Evolutionary conservation across 2,797 vertebrate species (phyloP), one percentile per base, ranked within the genome.

Genomic region (Moxostoma hubbsi): DNA sequence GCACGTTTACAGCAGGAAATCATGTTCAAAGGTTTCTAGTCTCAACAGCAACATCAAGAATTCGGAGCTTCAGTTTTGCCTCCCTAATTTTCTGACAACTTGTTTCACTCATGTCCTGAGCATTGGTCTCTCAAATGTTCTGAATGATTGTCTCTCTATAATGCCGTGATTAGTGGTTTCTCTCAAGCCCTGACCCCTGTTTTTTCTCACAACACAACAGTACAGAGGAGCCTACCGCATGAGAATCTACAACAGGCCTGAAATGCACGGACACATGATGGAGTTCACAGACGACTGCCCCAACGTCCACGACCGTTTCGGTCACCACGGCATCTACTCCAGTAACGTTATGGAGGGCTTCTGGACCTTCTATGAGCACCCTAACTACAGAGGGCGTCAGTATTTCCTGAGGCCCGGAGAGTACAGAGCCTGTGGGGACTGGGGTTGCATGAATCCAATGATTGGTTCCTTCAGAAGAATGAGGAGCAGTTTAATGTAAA

Each of bases 341-440:
- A 91, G 90, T 86, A 90, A 94, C 73, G 79, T 94, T 78, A 87
- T 89, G 88, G 93, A 93, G 80, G 93, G 93, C 15, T 94, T 80
- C 92, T 95, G 93, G 93, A 85, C 89, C 89, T 93, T 94, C 90
- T 94, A 94, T 2, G 94, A 94, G 90, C 93, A 95, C 74, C 91
- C 94, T 6, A 89, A 94, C 91, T 95, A 92, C 89, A 92, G 89
- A 81, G 93, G 94, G 24, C 91, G 93, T 54, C 93, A 94, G 88
- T 94, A 91, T 76, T 91, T 95, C 91, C 83, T 94, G 87, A 86
- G 91, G 54, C 91, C 92, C 0, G 94, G 92, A 66, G 89, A 93
- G 83, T 94, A 94, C 89, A 89, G 90, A 84, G 86, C 86, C 84
- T 94, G 89, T 43, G 84, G 88, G 0, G 93, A 95, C 67, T 94